Evolutionary conservation across 2,888 invertebrate species (phyloP).

Genomic region (Apeira syringaria): DNA sequence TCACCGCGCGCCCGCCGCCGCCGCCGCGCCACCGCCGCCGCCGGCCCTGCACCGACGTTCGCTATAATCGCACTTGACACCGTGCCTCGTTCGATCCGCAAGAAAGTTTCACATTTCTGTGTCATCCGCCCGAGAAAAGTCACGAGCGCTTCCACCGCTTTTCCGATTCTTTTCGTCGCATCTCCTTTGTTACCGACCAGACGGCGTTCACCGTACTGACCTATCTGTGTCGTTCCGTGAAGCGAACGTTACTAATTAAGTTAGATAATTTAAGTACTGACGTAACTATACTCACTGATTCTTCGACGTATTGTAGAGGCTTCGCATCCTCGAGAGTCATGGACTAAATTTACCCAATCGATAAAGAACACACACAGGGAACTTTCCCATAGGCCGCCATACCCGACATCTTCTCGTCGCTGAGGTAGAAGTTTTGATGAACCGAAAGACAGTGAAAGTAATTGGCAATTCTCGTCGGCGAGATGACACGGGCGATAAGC

Average conservation of each 20-base stretch:
- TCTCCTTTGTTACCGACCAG: constrained; percentile 27
- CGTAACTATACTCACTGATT: no score
- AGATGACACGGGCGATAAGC: constrained; percentile 60
- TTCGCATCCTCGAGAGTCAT: constrained; percentile 41
- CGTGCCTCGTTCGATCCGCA: constrained; percentile 68
- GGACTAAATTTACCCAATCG: constrained; percentile 18
- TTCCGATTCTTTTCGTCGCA: constrained; percentile 32
- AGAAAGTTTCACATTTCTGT: constrained; percentile 81
- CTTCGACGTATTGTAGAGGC: constrained; percentile 54
- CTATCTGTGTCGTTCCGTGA: constrained; percentile 33
- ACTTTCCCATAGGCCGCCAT: constrained; percentile 37
- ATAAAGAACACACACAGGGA: constrained; percentile 14
- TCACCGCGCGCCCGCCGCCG: constrained; percentile 64
- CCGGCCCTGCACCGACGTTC: constrained; percentile 57
- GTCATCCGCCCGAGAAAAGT: constrained; percentile 58
- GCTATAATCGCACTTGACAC: constrained; percentile 81
- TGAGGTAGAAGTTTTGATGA: constrained; percentile 42
- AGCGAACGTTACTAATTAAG: constrained; percentile 67
- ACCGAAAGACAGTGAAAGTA: constrained; percentile 62
- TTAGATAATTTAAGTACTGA: constrained; percentile 57
- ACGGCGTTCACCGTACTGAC: constrained; percentile 35
- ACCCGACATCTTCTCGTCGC: constrained; percentile 11
- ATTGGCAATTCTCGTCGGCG: constrained; percentile 52
- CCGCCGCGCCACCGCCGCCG: constrained; percentile 57
- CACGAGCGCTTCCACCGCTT: constrained; percentile 29